These are phyloP conservation scores for Calliopum simillimum DNA, from an alignment of 2,888 invertebrate genomes.

Conservation along the genomic window DNA sequence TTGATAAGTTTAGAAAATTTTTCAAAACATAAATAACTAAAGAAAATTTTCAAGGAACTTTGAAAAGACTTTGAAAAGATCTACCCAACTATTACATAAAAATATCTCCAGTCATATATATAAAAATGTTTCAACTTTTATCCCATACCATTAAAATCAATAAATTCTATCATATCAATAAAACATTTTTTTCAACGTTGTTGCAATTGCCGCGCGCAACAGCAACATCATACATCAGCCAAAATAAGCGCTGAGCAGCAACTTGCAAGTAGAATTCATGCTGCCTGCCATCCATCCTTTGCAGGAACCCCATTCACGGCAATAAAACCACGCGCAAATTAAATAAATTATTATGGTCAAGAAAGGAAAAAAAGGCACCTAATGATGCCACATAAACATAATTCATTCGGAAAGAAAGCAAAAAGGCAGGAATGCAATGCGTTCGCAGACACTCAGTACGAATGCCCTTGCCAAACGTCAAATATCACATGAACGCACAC, in stretches of 20 bases:
- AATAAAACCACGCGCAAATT: conserved; percentile 34
- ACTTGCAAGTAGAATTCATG: not conserved
- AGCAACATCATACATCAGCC: not conserved
- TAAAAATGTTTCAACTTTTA: not conserved
- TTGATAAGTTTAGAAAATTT: too few species aligned
- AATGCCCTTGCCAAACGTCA: conserved; percentile 16
- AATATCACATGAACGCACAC: conserved; percentile 1
- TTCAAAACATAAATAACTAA: too few species aligned
- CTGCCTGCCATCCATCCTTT: not conserved
- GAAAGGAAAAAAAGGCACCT: conserved; percentile 36
- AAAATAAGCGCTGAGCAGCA: conserved; percentile 1
- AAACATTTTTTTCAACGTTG: conserved; percentile 18
- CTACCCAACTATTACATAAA: too few species aligned
- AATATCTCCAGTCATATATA: too few species aligned
- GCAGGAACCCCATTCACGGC: not conserved
- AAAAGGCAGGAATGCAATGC: conserved; percentile 22
- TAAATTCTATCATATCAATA: conserved; percentile 27
- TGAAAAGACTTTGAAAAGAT: too few species aligned
- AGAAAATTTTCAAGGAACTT: too few species aligned
- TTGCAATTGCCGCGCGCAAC: not conserved
- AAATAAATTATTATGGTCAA: conserved; percentile 32
- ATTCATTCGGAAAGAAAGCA: conserved; percentile 48
- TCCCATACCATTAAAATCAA: conserved; percentile 2
- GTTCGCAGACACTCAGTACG: not conserved
- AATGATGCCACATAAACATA: conserved; percentile 59